These are phyloP conservation scores for Penaeus japonicus DNA, from an alignment of 1,140 invertebrate genomes.

Conservation along the genomic window DNA sequence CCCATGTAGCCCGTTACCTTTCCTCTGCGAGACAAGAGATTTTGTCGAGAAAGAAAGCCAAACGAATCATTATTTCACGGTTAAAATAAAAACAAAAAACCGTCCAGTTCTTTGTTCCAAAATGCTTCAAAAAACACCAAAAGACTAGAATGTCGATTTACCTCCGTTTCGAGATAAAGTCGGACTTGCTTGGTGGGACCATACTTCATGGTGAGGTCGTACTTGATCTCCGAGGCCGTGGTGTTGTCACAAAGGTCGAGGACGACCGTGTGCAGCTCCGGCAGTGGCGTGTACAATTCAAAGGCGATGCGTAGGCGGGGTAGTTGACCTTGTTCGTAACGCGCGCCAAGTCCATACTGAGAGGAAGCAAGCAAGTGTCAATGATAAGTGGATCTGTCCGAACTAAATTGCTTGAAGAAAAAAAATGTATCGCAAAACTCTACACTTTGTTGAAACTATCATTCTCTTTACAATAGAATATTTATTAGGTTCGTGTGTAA, in stretches of 20 bases:
- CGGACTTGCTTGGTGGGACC: slow-evolving; percentile 43
- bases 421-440: too few species aligned
- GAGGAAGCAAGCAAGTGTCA: neutral
- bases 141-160: neutral
- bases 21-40: neutral
- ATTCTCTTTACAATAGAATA: too few species aligned
- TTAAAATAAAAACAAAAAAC: too few species aligned
- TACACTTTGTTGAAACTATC: too few species aligned
- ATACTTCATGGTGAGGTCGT: slow-evolving; percentile 48
- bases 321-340: slow-evolving; percentile 49
- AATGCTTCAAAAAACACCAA: too few species aligned
- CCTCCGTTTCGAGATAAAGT: slow-evolving; percentile 40
- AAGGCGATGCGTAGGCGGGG: slow-evolving; percentile 47
- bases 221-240: slow-evolving; percentile 21
- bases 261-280: slow-evolving; percentile 47
- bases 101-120: too few species aligned
- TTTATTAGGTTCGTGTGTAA: too few species aligned
- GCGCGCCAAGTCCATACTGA: slow-evolving; percentile 51
- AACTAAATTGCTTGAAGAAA: too few species aligned
- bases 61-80: too few species aligned
- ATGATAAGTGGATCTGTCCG: too few species aligned
- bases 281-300: slow-evolving; percentile 51
- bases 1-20: neutral
- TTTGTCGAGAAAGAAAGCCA: too few species aligned
- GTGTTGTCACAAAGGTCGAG: slow-evolving; percentile 53